These are phyloP conservation scores for Chaetophractus vellerosus DNA, from an alignment of 2,797 vertebrate species.

Conservation along the genomic window DNA sequence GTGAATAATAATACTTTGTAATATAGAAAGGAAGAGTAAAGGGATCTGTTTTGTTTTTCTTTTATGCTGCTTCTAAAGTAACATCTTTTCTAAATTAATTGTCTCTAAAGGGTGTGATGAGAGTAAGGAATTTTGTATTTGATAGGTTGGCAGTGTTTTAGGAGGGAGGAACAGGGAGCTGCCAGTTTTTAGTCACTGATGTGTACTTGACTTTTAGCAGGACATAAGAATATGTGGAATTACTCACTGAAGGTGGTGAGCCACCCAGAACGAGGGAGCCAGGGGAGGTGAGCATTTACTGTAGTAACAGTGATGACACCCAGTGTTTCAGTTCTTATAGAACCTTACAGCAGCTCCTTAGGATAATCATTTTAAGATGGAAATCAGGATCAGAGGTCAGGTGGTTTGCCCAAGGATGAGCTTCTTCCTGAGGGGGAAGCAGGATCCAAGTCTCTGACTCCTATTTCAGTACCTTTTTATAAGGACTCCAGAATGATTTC, in stretches of 20 bases:
- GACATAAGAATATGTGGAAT: background rate
- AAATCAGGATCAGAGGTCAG: background rate
- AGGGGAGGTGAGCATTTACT: background rate
- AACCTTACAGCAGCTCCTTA: background rate
- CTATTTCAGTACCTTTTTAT: background rate
- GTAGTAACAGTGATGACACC: background rate
- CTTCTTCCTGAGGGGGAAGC: background rate
- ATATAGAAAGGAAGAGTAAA: background rate
- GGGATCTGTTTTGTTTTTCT: background rate
- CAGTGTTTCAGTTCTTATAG: background rate
- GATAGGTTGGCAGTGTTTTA: background rate
- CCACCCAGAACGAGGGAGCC: background rate
- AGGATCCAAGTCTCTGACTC: background rate
- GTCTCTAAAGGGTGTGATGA: background rate
- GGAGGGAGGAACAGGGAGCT: background rate
- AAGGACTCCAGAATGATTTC: background rate
- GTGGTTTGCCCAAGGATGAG: background rate
- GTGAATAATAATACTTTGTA: slow-evolving; percentile 5
- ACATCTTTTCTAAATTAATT: slow-evolving; percentile 11
- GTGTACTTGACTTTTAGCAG: background rate
- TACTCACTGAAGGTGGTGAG: background rate
- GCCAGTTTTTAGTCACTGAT: background rate
- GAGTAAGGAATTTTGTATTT: background rate
- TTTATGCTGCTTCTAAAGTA: slow-evolving; percentile 6
- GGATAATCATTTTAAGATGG: background rate